Evolutionary conservation across 2,113 vertebrate genomes (phyloP).

Genomic region (Rutilus rutilus): DNA sequence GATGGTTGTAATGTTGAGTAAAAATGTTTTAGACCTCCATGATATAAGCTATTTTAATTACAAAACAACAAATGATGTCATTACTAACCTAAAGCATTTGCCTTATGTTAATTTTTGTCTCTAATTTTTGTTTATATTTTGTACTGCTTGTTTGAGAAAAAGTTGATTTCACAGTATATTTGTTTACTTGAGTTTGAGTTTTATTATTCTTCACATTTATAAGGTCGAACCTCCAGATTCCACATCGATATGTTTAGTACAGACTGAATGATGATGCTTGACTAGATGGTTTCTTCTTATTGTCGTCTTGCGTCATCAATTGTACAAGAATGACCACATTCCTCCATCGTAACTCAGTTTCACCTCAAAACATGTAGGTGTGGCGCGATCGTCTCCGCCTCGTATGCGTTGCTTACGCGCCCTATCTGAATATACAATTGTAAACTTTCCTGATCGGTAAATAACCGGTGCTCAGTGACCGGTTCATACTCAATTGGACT

Average conservation of each 20-base stretch:
- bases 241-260: conserved; percentile 70
- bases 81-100: conserved; percentile 1
- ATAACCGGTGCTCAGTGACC: background rate
- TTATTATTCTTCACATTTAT: conserved; percentile 65
- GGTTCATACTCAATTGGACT: too few species aligned
- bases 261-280: background rate
- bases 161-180: conserved; percentile 62
- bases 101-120: conserved; percentile 30
- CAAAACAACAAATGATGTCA: background rate
- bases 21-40: background rate
- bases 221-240: conserved; percentile 71
- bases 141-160: conserved; percentile 69
- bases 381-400: background rate
- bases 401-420: background rate
- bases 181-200: conserved; percentile 44
- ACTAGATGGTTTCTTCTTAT: background rate
- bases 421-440: background rate
- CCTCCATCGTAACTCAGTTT: too few species aligned
- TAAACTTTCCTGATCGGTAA: background rate
- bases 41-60: conserved; percentile 39
- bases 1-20: background rate
- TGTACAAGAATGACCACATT: background rate
- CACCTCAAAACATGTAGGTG: background rate
- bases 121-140: conserved; percentile 48
- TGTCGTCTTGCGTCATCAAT: background rate